phyloP scores from a whole-genome alignment of 2,113 vertebrate species.

The Chrysochloris asiatica region DNA sequence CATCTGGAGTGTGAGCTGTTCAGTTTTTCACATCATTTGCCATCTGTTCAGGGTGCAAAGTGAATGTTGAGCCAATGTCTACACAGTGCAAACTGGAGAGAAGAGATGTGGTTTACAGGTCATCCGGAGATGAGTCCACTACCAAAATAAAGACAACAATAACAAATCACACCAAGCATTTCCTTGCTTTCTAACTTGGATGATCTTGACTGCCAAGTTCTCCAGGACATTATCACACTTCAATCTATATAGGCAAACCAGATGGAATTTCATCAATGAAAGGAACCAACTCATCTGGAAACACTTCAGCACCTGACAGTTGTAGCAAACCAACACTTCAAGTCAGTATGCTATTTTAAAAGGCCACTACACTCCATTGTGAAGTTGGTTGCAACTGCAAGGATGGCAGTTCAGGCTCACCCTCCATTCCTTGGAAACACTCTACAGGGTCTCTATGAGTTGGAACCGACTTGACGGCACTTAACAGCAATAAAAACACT shows the following conservation, averaged over 20 bases:
- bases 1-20: constrained; percentile 67
- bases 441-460: too few species aligned
- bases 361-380: too few species aligned
- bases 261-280: not conserved
- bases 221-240: not conserved
- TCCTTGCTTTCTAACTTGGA: constrained; percentile 45
- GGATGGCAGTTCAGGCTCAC: too few species aligned
- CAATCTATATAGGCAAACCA: not conserved
- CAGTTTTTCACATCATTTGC: constrained; percentile 65
- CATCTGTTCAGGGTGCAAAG: constrained; percentile 51
- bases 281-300: not conserved
- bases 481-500: too few species aligned
- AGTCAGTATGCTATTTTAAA: not conserved
- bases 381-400: too few species aligned
- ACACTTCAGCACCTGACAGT: not conserved
- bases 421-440: too few species aligned
- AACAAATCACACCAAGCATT: not conserved
- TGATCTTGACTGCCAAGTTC: not conserved
- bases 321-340: not conserved
- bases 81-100: not conserved
- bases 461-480: too few species aligned
- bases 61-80: constrained; percentile 33
- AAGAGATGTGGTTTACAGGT: not conserved
- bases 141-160: not conserved
- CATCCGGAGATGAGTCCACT: not conserved